Percentiles rank a stretch among this genome's conserved stretches.
phyloP scores from a whole-genome alignment of 2,113 vertebrate genomes.

The Ondatra zibethicus region DNA sequence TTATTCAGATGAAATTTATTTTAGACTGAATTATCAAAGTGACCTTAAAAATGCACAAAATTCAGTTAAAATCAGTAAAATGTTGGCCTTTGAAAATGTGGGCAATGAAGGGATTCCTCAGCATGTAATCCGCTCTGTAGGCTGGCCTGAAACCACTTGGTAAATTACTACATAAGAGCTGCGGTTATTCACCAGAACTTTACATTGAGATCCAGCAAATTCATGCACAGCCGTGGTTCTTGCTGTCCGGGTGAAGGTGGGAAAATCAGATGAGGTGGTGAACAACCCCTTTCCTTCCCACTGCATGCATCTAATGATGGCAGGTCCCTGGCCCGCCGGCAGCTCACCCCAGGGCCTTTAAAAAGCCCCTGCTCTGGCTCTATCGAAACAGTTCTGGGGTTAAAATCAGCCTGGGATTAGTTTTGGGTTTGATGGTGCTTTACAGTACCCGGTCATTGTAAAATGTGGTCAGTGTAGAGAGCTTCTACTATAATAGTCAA shows the following conservation, averaged over 20 bases:
- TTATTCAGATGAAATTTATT: not conserved
- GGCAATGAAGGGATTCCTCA: not conserved
- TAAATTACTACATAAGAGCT: not conserved
- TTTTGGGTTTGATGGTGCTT: not conserved
- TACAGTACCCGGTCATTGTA: not conserved
- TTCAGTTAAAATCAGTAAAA: not conserved
- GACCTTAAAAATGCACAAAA: not conserved
- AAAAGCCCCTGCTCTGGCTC: not conserved
- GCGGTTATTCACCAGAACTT: not conserved
- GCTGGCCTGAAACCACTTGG: not conserved
- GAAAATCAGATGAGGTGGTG: not conserved
- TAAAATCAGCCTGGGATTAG: not conserved
- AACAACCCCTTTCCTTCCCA: not conserved
- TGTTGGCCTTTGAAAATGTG: not conserved
- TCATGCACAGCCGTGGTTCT: not conserved
- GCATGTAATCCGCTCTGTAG: not conserved
- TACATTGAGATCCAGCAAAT: no score
- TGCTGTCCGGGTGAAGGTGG: not conserved
- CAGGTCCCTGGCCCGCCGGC: not conserved
- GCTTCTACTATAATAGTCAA: not conserved
- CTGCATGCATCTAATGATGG: not conserved
- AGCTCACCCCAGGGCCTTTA: not conserved
- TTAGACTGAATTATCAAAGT: not conserved
- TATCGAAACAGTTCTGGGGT: not conserved
- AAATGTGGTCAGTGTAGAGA: not conserved